A percentile compares a stretch with the other conserved stretches of the same genome.
Conservation (phyloP, 1,140 invertebrate species). For the Brachionus sp. region DNA sequence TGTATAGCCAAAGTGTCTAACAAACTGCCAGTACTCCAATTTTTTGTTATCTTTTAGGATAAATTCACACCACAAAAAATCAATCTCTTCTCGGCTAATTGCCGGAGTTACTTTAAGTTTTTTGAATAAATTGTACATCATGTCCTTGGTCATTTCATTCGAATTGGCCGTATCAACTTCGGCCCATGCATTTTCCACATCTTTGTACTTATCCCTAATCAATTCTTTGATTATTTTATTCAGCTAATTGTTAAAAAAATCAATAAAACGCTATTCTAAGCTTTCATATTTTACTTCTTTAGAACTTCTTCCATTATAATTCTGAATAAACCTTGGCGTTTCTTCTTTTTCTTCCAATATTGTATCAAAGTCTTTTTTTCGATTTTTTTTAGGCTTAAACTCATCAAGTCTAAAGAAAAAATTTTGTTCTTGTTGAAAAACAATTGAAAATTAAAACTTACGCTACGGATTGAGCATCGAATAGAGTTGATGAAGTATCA, state of each 20-base stretch:
- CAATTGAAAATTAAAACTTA: not conserved
- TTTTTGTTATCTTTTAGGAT: slow-evolving; percentile 58
- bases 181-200: slow-evolving; percentile 53
- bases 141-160: slow-evolving; percentile 54
- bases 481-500: slow-evolving; percentile 49
- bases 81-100: slow-evolving; percentile 57
- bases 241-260: not conserved
- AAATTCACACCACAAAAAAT: slow-evolving; percentile 57
- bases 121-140: slow-evolving; percentile 55
- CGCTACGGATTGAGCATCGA: slow-evolving; percentile 24
- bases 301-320: not conserved
- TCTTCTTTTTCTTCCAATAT: slow-evolving; percentile 30
- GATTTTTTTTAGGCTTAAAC: not conserved
- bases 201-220: slow-evolving; percentile 52
- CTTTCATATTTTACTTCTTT: not conserved
- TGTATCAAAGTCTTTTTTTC: slow-evolving; percentile 9
- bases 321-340: not conserved
- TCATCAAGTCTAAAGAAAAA: not conserved
- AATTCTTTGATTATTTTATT: slow-evolving; percentile 51
- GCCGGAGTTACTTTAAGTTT: slow-evolving; percentile 55
- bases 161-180: slow-evolving; percentile 56
- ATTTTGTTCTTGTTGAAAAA: not conserved
- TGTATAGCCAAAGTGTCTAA: slow-evolving; percentile 58
- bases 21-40: slow-evolving; percentile 57
- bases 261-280: not conserved